Evolutionary conservation across 2,888 invertebrate genomes (phyloP).

Genomic region (Plagiodera versicolora): DNA sequence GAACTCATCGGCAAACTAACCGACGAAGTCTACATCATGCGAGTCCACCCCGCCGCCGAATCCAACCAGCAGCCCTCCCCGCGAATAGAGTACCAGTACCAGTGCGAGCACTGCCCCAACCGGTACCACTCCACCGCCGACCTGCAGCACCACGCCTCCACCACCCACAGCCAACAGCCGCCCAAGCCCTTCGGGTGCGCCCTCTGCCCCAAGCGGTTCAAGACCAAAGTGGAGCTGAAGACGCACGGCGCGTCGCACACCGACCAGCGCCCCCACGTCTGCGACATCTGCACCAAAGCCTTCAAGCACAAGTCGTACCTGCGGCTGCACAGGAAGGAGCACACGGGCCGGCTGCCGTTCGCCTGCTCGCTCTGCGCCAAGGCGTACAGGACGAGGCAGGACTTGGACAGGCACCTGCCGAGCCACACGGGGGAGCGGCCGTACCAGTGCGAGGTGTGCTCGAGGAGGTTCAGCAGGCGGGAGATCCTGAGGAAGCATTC

Average conservation of each 20-base stretch:
- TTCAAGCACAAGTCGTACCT: constrained; percentile 11
- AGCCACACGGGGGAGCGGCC: not conserved
- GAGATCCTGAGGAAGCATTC: constrained; percentile 12
- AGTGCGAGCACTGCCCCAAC: too few species aligned
- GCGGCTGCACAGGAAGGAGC: constrained; percentile 11
- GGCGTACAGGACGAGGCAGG: not conserved
- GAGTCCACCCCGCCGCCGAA: too few species aligned
- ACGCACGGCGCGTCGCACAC: constrained; percentile 34
- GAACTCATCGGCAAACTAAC: too few species aligned
- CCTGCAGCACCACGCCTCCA: too few species aligned
- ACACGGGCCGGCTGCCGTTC: constrained; percentile 51
- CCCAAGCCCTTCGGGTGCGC: not conserved
- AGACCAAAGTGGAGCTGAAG: constrained; percentile 2
- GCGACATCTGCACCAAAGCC: constrained; percentile 29
- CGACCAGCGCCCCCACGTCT: constrained; percentile 39
- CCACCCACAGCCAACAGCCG: constrained; percentile 2
- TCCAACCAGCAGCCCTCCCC: too few species aligned
- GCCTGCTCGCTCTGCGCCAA: not conserved
- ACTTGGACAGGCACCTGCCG: not conserved
- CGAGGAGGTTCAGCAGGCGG: not conserved
- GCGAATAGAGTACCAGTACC: too few species aligned
- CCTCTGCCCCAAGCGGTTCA: constrained; percentile 6
- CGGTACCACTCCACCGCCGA: not conserved
- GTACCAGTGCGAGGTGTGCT: not conserved
- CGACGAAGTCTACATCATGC: too few species aligned